A percentile compares a stretch with the other conserved stretches of the same genome.
Conservation (phyloP, 35 echinoderm and acorn worm species). For the Chiridota heheva region DNA sequence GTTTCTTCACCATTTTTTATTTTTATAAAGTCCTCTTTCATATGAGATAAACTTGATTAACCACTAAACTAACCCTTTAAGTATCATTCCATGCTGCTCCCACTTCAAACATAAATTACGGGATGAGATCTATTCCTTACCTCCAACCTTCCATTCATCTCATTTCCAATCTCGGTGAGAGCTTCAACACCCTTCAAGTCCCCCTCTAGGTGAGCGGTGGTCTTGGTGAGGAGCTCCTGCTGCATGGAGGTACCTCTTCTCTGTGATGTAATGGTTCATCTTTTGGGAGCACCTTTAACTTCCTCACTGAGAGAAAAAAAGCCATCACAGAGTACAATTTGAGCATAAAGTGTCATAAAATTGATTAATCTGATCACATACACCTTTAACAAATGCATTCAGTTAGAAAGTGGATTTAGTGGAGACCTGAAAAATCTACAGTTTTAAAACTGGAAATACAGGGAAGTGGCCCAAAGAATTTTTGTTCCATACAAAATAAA, state of each 20-base stretch:
- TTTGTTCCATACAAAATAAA: too few relatives aligned
- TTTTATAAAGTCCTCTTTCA: too few relatives aligned
- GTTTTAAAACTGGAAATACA: not conserved
- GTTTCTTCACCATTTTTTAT: too few relatives aligned
- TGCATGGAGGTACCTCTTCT: conserved; percentile 96
- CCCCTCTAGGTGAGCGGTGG: conserved; percentile 72
- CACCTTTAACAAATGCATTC: not conserved
- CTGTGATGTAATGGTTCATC: conserved; percentile 64
- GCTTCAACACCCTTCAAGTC: conserved; percentile 92
- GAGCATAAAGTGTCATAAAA: too few relatives aligned
- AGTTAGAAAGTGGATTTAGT: not conserved
- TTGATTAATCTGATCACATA: too few relatives aligned
- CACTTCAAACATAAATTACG: too few relatives aligned
- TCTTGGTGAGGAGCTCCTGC: conserved; percentile 84
- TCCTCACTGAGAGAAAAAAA: conserved; percentile 69
- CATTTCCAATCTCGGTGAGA: conserved; percentile 73
- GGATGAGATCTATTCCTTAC: conserved; percentile 50
- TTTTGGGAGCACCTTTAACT: conserved; percentile 85
- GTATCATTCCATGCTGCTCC: too few relatives aligned
- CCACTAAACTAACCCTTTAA: too few relatives aligned
- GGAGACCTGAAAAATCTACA: not conserved
- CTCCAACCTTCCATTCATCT: conserved; percentile 83
- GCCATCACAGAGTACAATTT: too few relatives aligned
- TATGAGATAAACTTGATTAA: too few relatives aligned
- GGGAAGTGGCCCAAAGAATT: too few relatives aligned